Evolutionary conservation across 2,113 vertebrate species (phyloP), one percentile per base, ranked within the genome.

Genomic region (Ia io): DNA sequence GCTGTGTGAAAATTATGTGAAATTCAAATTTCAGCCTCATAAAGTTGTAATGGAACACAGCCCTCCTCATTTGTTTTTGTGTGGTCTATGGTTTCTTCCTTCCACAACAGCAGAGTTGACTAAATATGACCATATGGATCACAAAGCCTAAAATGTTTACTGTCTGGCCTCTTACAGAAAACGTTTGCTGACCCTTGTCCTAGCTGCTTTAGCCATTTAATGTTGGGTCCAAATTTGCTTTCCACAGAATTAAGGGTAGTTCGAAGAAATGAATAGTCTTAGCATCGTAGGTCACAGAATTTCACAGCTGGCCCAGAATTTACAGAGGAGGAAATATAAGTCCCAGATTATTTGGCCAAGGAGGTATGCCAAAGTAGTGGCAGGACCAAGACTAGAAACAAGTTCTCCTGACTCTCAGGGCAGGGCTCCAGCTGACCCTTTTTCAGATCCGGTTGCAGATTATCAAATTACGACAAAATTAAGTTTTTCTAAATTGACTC

Each of bases 181-280:
- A 71, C 25, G 23, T 69, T 69, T 59, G 42, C 74, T 44, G 49
- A 82, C 18, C 40, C 17, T 35, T 80, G 3, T 67, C 84, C 56
- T 51, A 59, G 63, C n/a, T 84, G n/a, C 25, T 89, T 84, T 71
- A 40, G 70, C 37, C 76, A 88, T 53, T 96, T 73, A 80, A 90
- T 30, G 23, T 88, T 93, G 79, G 25, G 30, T 91, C 25, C 56
- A 84, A 93, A 94, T 87, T 22, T 94, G 30, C 70, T 91, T 76
- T 95, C 82, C 56, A 85, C 2, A 22, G 56, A 94, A 76, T 90
- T 70, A 82, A 78, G 56, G 22, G 18, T 5, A 85, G 25, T 49
- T 95, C 67, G 83, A 85, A 93, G 67, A 88, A 90, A 97, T 40
- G 47, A 94, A 85, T 2, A 90, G 28, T 16, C 59, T 94, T 77